phyloP scores from a whole-genome alignment of 2,888 invertebrate genomes.

The Sarcophaga carnaria region DNA sequence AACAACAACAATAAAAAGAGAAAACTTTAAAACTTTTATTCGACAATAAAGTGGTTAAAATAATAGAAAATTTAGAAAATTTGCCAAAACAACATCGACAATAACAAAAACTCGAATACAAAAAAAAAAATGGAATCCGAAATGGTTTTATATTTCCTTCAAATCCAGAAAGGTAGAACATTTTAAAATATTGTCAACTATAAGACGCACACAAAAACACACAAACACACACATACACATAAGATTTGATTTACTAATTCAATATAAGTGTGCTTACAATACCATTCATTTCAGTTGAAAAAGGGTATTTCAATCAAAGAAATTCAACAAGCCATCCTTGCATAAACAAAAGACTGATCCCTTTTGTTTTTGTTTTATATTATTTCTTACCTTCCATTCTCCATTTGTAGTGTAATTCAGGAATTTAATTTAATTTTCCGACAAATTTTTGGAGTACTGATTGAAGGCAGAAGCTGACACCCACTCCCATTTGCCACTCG shows the following conservation, averaged over 20 bases:
- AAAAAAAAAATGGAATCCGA: too few relatives aligned
- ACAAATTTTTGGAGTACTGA: not conserved
- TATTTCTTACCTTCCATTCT: too few relatives aligned
- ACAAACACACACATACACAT: too few relatives aligned
- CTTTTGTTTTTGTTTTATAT: too few relatives aligned
- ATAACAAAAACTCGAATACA: too few relatives aligned
- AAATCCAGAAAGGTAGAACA: not conserved
- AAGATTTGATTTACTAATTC: too few relatives aligned
- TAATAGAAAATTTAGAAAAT: not conserved
- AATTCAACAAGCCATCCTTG: too few relatives aligned
- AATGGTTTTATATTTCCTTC: not conserved
- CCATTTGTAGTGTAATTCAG: not conserved
- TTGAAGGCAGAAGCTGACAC: not conserved
- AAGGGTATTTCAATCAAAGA: not conserved
- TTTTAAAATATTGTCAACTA: not conserved
- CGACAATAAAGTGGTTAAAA: slow-evolving; percentile 1
- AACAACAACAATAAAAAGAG: not conserved
- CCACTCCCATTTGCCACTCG: not conserved
- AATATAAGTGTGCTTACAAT: slow-evolving; percentile 14
- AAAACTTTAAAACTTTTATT: not conserved
- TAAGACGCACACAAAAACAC: too few relatives aligned
- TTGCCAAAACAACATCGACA: not conserved
- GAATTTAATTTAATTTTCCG: slow-evolving; percentile 17
- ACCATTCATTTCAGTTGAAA: slow-evolving; percentile 11
- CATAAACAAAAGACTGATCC: too few relatives aligned